A percentile compares a stretch with the other conserved stretches of the same genome.
Conservation (phyloP, 1,140 invertebrate species). For the Drosophila parabipectinata region DNA sequence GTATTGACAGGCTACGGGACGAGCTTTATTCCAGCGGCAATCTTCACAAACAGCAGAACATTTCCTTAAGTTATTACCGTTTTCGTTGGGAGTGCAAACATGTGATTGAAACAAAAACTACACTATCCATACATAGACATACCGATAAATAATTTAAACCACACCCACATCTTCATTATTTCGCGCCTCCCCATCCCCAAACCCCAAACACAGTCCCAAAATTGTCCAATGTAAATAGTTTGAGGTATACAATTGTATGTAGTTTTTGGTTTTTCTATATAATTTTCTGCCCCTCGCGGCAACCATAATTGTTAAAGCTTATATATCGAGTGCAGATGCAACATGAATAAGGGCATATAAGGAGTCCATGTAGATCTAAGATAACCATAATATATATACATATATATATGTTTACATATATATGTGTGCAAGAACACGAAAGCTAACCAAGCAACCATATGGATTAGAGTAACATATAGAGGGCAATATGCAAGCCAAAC, state of each 20-base stretch:
- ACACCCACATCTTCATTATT: conserved; percentile 11
- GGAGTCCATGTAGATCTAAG: conserved; percentile 45
- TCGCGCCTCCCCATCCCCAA: not conserved
- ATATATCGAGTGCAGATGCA: conserved; percentile 47
- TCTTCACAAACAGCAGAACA: conserved; percentile 42
- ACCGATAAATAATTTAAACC: conserved; percentile 59
- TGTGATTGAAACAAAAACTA: conserved; percentile 77
- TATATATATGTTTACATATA: conserved; percentile 50
- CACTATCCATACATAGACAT: conserved; percentile 41
- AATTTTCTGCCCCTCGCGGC: conserved; percentile 46
- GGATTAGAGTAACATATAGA: conserved; percentile 34
- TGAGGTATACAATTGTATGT: conserved; percentile 51
- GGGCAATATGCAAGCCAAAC: conserved; percentile 77
- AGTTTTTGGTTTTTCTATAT: conserved; percentile 60
- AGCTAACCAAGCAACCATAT: conserved; percentile 57
- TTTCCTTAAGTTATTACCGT: conserved; percentile 76
- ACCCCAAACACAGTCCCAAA: conserved; percentile 12
- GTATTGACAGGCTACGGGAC: conserved; percentile 10
- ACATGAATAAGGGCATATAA: conserved; percentile 33
- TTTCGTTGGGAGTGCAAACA: conserved; percentile 69
- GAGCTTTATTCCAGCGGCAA: conserved; percentile 46
- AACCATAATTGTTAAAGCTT: conserved; percentile 72
- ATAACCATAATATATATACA: conserved; percentile 40
- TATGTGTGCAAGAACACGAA: conserved; percentile 63
- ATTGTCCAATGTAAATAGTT: conserved; percentile 78